Percentiles rank a stretch among this genome's conserved stretches.
These are phyloP conservation scores for Chelonoidis abingdonii DNA, from an alignment of 2,113 vertebrate genomes.

Conservation along the genomic window DNA sequence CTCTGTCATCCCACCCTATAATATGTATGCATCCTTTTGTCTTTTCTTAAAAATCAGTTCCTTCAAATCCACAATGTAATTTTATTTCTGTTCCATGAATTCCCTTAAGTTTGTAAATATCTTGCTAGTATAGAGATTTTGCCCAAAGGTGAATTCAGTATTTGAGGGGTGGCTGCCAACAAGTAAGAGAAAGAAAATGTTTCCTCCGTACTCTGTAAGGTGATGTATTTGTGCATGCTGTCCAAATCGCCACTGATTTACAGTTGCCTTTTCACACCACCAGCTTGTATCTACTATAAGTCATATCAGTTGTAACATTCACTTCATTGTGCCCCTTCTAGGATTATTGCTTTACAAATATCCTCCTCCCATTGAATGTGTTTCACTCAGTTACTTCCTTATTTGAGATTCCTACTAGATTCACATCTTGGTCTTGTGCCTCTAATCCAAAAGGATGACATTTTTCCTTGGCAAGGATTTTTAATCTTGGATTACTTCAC, in stretches of 20 bases:
- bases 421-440: neutral
- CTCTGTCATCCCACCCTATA: neutral
- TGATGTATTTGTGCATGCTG: neutral
- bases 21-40: neutral
- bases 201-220: neutral
- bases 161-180: too few relatives aligned
- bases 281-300: neutral
- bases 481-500: slow-evolving; percentile 1
- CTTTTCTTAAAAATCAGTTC: neutral
- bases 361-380: neutral
- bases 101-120: too few relatives aligned
- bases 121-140: too few relatives aligned
- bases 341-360: neutral
- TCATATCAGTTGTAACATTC: neutral
- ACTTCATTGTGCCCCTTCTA: neutral
- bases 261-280: neutral
- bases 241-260: neutral
- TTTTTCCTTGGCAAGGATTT: neutral
- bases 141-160: too few relatives aligned
- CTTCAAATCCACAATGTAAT: neutral
- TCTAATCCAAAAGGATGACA: neutral
- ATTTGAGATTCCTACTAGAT: neutral
- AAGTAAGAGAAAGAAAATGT: too few relatives aligned
- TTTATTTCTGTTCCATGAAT: neutral
- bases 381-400: neutral